These are phyloP conservation scores for Morpho achilles DNA, from an alignment of 2,888 invertebrate genomes.

Conservation along the genomic window DNA sequence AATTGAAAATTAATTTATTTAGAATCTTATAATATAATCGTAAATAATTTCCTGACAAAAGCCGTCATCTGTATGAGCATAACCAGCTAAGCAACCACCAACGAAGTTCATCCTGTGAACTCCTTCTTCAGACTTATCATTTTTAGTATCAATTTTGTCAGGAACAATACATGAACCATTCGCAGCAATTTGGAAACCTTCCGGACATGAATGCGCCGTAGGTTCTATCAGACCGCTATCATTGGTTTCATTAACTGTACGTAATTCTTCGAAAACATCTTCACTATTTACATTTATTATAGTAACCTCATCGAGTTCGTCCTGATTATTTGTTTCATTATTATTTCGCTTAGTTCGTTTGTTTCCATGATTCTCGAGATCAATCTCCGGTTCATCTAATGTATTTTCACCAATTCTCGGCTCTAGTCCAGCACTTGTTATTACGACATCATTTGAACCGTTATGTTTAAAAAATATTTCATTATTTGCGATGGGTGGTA, in stretches of 20 bases:
- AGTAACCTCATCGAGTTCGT: not conserved
- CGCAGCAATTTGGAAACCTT: constrained; percentile 1
- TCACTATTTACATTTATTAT: too few species aligned
- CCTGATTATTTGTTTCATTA: not conserved
- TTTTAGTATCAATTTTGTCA: not conserved
- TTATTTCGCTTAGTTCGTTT: not conserved
- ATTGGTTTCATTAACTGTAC: too few species aligned
- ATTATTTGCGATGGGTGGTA: not conserved
- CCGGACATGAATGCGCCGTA: constrained; percentile 5
- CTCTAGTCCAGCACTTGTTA: constrained; percentile 7
- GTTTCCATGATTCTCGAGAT: too few species aligned
- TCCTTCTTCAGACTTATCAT: not conserved
- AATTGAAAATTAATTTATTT: too few species aligned
- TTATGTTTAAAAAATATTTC: constrained; percentile 1
- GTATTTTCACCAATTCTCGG: constrained; percentile 1
- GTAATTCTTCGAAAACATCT: too few species aligned
- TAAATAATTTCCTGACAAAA: constrained; percentile 15
- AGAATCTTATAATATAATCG: constrained; percentile 3
- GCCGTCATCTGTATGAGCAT: constrained; percentile 3
- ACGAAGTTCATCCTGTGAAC: constrained; percentile 7
- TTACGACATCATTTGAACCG: not conserved
- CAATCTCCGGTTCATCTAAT: too few species aligned
- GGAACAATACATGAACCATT: constrained; percentile 2
- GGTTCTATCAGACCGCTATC: not conserved
- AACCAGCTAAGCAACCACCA: constrained; percentile 9